Evolutionary conservation across 2,888 invertebrate genomes (phyloP).

Genomic region (Platycheirus rosarum): DNA sequence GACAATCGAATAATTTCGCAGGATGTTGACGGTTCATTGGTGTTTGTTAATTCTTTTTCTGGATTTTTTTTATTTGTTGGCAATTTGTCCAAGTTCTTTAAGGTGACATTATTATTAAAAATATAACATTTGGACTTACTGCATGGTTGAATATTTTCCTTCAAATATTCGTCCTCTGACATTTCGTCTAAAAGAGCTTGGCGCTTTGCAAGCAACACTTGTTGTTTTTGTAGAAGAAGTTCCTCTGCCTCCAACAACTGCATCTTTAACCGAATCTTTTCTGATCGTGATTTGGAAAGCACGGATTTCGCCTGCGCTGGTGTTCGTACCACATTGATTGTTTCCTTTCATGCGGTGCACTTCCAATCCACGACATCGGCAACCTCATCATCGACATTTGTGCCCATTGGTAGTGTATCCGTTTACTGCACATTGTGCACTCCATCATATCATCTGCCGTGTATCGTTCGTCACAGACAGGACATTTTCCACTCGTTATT

Average conservation of each 20-base stretch:
- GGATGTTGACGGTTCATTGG: too few species aligned
- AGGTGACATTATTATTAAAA: neutral
- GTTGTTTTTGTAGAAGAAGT: neutral
- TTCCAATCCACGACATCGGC: neutral
- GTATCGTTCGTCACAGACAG: too few species aligned
- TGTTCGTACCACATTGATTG: neutral
- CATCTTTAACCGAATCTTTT: neutral
- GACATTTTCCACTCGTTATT: too few species aligned
- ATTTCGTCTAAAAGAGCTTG: neutral
- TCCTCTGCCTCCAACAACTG: neutral
- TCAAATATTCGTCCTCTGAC: neutral
- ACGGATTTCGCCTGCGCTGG: neutral
- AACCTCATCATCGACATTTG: too few species aligned
- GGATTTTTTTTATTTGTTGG: neutral
- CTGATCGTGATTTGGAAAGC: neutral
- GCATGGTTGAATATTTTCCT: neutral
- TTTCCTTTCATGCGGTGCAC: neutral
- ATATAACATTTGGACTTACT: neutral
- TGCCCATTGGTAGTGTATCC: too few species aligned
- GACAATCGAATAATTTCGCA: too few species aligned
- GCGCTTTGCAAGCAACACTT: neutral
- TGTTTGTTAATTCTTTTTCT: too few species aligned
- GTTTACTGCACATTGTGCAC: too few species aligned
- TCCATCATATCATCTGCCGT: too few species aligned
- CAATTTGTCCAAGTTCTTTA: constrained; percentile 4